Percentiles rank a stretch among this genome's conserved stretches.
Conservation (phyloP, 2,113 vertebrate species). For the Lepisosteus oculatus region DNA sequence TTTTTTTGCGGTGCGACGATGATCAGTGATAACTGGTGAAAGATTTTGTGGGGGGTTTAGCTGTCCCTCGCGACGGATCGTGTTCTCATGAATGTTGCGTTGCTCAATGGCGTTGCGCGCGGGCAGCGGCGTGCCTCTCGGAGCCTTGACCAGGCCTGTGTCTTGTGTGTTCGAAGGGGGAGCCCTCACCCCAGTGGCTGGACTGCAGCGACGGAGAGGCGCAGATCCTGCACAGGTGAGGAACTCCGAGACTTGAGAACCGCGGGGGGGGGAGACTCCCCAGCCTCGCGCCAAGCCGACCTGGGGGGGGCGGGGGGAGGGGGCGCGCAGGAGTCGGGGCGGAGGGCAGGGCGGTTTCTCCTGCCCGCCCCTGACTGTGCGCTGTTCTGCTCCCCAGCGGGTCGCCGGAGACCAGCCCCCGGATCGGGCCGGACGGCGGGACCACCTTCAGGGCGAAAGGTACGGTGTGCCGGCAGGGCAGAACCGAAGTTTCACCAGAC, state of each 20-base stretch:
- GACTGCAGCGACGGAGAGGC: constrained; percentile 31
- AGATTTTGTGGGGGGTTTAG: no score
- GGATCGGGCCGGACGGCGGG: constrained; percentile 25
- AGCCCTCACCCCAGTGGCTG: constrained; percentile 42
- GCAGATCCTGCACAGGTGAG: constrained; percentile 44
- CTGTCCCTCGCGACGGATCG: no score
- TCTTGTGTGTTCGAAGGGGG: constrained; percentile 19
- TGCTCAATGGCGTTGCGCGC: neutral
- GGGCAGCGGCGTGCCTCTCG: neutral
- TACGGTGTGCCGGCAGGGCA: neutral
- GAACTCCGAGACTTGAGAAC: no score
- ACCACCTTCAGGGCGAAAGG: constrained; percentile 30
- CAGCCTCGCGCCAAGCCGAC: no score
- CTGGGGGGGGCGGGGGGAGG: no score
- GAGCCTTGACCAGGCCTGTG: neutral
- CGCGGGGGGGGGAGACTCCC: no score
- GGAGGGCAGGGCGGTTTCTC: neutral
- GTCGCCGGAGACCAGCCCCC: constrained; percentile 27
- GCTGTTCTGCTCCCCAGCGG: constrained; percentile 31
- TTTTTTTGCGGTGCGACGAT: no score
- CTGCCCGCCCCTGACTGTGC: neutral
- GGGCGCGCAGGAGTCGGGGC: no score
- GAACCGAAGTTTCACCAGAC: no score
- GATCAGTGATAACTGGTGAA: no score
- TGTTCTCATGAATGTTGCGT: neutral